Evolutionary conservation across 2,888 invertebrate genomes (phyloP), one percentile per base, ranked within the genome.

Genomic region (Tuta absoluta): DNA sequence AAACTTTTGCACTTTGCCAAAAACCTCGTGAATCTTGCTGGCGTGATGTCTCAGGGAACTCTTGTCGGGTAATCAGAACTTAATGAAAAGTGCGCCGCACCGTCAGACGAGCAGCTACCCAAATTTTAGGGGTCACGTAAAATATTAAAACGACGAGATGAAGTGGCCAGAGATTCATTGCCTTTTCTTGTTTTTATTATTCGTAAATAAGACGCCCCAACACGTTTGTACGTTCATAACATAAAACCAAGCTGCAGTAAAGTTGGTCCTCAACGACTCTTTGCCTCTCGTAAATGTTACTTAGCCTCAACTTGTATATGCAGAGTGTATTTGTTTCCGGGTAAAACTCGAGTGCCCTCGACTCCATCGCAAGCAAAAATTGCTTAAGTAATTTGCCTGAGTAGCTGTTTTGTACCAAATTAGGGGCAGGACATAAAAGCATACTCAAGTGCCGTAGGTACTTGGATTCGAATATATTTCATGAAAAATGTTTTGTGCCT

Each of bases 41-140:
- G 78, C 77, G 80, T 83, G 82, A 82, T 79, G 85, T 84, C 86
- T 86, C 76, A 72, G 76, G 73, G 78, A 83, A 82, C 82, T 82
- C 84, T 81, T 82, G 73, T 75, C 75, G 84, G 84, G 89, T 90
- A 91, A 90, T 91, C 90, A 87, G 85, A 87, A 87, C 82, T 87
- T 91, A 91, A 91, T 91, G 91, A 90, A 89, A 89, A 89, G 87
- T 88, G 86, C 86, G 85, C 86, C 80, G 81, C 81, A 74, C 82
- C 80, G 82, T 79, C 82, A 78, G 81, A 70, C 80, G 76, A 70
- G 78, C 80, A 70, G 78, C 80, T 78, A 82, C 84, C 84, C 82
- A 87, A 86, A 89, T 88, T 89, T 90, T 84, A 87, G 89, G 82
- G 91, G 90, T 91, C 91, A 91, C 91, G 91, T 91, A 91, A 89